Evolutionary conservation across 2,888 invertebrate genomes (phyloP), one percentile per base, ranked within the genome.

Genomic region (Dynastes tityus): DNA sequence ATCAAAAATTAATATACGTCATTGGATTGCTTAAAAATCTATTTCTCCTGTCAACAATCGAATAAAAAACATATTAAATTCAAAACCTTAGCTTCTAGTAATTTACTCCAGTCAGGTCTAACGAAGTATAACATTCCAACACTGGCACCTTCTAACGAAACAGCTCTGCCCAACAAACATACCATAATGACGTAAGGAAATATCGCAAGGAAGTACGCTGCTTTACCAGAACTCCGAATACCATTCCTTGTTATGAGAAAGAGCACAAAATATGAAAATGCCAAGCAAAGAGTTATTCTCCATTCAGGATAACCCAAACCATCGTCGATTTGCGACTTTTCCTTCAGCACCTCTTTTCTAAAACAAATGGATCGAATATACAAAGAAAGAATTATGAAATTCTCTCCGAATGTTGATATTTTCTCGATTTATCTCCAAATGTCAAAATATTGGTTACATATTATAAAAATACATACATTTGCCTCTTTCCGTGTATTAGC

Each of bases 141-240:
- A 2, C 88, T 90, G n/a, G 96, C 94, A 0, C 96, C 96, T 0
- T 93, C 92, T 74, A 94, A 85, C 0, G 92, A 92, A 0, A 89
- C 90, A 0, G 93, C 92, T 80, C 93, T 91, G 68, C 95, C 91
- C 13, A 97, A 90, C 65, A 97, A 89, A 51, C 92, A 92, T 78
- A 95, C 89, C 88, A 97, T 91, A 71, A 97, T 93, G 4, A 95
- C 90, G 85, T 95, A 96, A 0, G 96, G 96, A 87, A 96, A 96
- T 1, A 97, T 88, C 0, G 97, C 97, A 13, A 97, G 92, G 88
- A 97, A 95, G 88, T 97, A 97, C 0, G 97, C 93, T 0, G 93
- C 94, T 88, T 95, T 95, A 67, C 96, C 95, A 0, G 95, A 93
- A 85, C 94, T 94, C 87, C 93, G 93, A 0, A 95, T 94, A 9